Evolutionary conservation across 2,113 vertebrate species (phyloP), one percentile per base, ranked within the genome.

Genomic region (Cervus canadensis): DNA sequence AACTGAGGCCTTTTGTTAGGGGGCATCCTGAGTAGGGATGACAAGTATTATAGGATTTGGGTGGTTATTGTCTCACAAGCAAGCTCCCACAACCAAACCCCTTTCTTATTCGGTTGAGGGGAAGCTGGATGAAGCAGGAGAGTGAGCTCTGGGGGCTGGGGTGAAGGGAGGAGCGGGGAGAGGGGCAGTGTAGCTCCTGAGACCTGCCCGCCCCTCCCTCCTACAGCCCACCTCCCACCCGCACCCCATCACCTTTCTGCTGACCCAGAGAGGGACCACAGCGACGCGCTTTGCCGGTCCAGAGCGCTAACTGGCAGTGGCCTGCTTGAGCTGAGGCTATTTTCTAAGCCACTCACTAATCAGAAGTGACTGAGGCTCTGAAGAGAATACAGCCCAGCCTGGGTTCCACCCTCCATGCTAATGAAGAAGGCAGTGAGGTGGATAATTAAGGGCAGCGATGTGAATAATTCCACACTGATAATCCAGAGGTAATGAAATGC

Each of bases 381-480:
- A 60, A 88, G 97, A 97, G 96, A 97, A 95, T 15, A 43, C 59
- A 36, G 74, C 12, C 36, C 67, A 5, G 96, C 93, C 95, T 52
- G 11, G 71, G 96, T 86, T 82, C 97, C 76, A 4, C 94, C 97
- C 92, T 97, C 92, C 93, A 97, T 83, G 98, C 98, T 98, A 98
- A 97, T 97, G 97, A 97, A 83, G 97, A 79, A 96, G 82, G 94
- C 98, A 98, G 93, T 56, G 95, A 97, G 95, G 94, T 97, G 97
- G 97, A 97, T 97, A 97, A 97, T 97, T 94, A 98, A 98, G 97
- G 76, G 96, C 95, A 95, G 94, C 48, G 98, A 98, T 96, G 97
- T 98, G 98, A 94, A 74, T 98, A 97, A 98, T 98, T 98, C 97
- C 96, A 90, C 96, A 96, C 50, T 82, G 94, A 98, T 98, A 96